Conservation (phyloP, 2,113 vertebrate species). For the Chaetorhynchus papuensis region DNA sequence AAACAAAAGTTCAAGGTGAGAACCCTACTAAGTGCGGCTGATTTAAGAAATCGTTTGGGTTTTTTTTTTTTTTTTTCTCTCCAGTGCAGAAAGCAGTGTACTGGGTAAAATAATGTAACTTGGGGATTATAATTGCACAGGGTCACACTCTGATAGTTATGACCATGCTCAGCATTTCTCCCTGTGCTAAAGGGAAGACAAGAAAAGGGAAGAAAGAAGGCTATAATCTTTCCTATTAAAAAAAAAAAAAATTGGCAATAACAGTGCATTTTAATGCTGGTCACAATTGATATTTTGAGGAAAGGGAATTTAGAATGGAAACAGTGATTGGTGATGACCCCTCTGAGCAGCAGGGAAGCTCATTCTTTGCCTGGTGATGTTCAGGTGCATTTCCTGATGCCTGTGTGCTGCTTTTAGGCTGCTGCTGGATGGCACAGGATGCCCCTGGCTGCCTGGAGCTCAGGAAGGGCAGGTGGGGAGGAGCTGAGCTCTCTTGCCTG, state of each 20-base stretch:
- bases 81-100: background rate
- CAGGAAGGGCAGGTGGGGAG: background rate
- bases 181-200: background rate
- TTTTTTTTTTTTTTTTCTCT: rapidly evolving
- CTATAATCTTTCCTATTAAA: background rate
- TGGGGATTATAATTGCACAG: background rate
- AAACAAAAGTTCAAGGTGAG: conserved; percentile 55
- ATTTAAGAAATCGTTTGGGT: background rate
- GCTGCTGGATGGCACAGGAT: background rate
- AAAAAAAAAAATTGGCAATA: background rate
- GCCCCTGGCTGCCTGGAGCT: background rate
- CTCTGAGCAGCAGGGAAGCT: background rate
- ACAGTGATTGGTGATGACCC: background rate
- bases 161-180: background rate
- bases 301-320: background rate
- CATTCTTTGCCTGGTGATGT: background rate
- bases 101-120: background rate
- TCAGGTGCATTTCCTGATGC: background rate
- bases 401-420: background rate
- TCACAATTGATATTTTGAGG: background rate
- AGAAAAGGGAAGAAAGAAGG: background rate
- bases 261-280: background rate
- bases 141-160: background rate
- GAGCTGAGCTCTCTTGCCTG: background rate
- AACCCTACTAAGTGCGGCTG: background rate